Evolutionary conservation across 2,113 vertebrate genomes (phyloP).

Genomic region (Nibea coibor): DNA sequence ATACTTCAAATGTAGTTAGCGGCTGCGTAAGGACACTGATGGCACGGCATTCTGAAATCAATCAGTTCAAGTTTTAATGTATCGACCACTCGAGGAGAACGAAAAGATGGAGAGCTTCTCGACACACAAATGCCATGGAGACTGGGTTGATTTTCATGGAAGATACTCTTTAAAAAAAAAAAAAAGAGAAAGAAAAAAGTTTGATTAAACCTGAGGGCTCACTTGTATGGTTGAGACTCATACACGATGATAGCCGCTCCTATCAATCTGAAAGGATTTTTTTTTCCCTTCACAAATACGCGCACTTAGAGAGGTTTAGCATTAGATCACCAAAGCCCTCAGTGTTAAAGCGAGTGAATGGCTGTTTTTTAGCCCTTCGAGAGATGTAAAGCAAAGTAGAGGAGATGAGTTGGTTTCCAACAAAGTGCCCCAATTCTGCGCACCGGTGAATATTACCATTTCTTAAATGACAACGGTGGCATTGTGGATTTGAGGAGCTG

Average conservation of each 20-base stretch:
- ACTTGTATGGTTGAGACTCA: conserved; percentile 76
- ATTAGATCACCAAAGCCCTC: conserved; percentile 62
- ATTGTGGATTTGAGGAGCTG: conserved; percentile 71
- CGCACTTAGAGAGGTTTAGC: conserved; percentile 71
- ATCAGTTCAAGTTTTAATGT: conserved; percentile 89
- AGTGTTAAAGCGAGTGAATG: conserved; percentile 74
- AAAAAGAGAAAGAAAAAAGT: conserved; percentile 85
- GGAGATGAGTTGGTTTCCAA: conserved; percentile 68
- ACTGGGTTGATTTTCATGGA: conserved; percentile 78
- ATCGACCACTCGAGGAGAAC: conserved; percentile 82
- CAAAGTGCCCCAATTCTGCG: conserved; percentile 64
- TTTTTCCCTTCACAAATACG: conserved; percentile 62
- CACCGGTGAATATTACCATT: conserved; percentile 64
- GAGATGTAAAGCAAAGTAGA: conserved; percentile 64
- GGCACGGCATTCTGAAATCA: conserved; percentile 84
- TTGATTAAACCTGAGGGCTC: conserved; percentile 85
- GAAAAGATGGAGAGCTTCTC: conserved; percentile 80
- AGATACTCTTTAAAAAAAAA: conserved; percentile 79
- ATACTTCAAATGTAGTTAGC: conserved; percentile 85
- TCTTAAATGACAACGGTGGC: conserved; percentile 60
- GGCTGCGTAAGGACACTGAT: conserved; percentile 79
- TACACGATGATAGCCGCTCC: conserved; percentile 63
- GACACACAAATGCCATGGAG: conserved; percentile 76
- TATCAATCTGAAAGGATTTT: conserved; percentile 75
- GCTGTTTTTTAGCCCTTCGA: conserved; percentile 70